A percentile compares a stretch with the other conserved stretches of the same genome.
These are phyloP conservation scores for Rhagologus leucostigma DNA, from an alignment of 2,113 vertebrate genomes.

Conservation along the genomic window DNA sequence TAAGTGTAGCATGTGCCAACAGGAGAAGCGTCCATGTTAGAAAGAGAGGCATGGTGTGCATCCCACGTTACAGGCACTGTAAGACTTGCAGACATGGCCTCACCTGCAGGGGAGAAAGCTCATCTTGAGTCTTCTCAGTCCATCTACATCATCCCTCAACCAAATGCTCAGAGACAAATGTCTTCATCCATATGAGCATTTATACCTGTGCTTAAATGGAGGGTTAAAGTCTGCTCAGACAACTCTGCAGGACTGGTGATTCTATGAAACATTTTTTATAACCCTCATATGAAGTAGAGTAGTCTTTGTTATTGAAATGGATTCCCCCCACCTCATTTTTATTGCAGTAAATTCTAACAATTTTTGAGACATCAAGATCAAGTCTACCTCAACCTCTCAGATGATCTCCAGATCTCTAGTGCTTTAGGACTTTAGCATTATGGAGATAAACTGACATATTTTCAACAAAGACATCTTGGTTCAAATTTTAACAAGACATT, in stretches of 20 bases:
- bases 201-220: background rate
- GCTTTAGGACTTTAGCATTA: background rate
- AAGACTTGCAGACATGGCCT: too few species aligned
- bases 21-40: background rate
- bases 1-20: accelerated
- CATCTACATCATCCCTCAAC: background rate
- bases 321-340: background rate
- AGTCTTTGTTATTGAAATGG: background rate
- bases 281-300: background rate
- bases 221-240: background rate
- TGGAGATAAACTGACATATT: background rate
- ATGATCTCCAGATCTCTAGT: background rate
- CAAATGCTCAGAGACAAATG: background rate
- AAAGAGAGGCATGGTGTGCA: background rate
- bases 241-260: background rate
- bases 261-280: background rate
- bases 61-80: background rate
- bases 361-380: background rate
- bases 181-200: background rate
- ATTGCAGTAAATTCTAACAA: background rate
- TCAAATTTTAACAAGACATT: background rate
- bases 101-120: background rate
- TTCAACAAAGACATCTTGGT: background rate
- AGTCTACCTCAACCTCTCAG: background rate
- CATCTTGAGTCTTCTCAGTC: background rate